Evolutionary conservation across 2,797 vertebrate species (phyloP).

Genomic region (Sebastiscus albofasciatus): DNA sequence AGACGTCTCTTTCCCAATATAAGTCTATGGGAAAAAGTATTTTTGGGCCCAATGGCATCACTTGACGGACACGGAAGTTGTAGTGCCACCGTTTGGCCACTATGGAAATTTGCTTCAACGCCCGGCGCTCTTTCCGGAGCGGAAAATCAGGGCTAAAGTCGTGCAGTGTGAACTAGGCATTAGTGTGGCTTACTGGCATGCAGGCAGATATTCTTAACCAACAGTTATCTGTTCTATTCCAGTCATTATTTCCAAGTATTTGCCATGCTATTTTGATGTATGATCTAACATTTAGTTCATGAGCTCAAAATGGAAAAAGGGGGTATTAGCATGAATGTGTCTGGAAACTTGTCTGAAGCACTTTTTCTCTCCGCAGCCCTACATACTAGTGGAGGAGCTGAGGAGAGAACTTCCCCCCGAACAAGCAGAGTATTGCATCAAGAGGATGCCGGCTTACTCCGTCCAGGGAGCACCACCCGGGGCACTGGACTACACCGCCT

Average conservation of each 20-base stretch:
- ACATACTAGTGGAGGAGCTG: slow-evolving; percentile 94
- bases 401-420: slow-evolving; percentile 95
- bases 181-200: slow-evolving; percentile 1
- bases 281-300: not conserved
- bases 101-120: too few relatives aligned
- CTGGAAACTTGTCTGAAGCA: not conserved
- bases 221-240: slow-evolving; percentile 19
- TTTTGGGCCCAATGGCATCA: too few relatives aligned
- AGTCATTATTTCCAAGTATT: slow-evolving; percentile 29
- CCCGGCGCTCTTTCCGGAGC: too few relatives aligned
- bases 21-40: too few relatives aligned
- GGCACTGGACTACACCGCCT: slow-evolving; percentile 98
- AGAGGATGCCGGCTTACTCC: slow-evolving; percentile 91
- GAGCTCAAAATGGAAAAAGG: slow-evolving; percentile 18
- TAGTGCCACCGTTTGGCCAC: too few relatives aligned
- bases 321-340: not conserved
- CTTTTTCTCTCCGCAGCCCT: slow-evolving; percentile 83
- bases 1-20: too few relatives aligned
- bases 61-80: too few relatives aligned
- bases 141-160: too few relatives aligned
- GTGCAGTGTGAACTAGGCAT: not conserved
- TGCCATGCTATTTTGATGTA: slow-evolving; percentile 9
- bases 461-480: slow-evolving; percentile 89
- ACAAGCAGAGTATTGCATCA: slow-evolving; percentile 98
- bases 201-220: slow-evolving; percentile 33